Evolutionary conservation across 92 coral and sea anemone species (phyloP), one percentile per base, ranked within the genome.

Genomic region (Desmophyllum pertusum): DNA sequence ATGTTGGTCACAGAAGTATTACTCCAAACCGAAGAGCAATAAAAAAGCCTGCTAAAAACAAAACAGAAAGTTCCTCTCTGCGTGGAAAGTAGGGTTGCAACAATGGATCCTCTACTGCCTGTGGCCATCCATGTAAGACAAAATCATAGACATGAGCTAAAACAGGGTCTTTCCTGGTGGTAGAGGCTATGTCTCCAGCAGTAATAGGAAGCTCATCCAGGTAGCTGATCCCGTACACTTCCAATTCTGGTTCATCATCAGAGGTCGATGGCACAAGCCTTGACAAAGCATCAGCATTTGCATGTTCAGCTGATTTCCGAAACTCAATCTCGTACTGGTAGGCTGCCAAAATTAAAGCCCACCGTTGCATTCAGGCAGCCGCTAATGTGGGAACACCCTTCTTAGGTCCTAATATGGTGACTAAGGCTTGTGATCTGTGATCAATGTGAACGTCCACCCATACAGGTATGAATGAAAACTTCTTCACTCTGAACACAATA

Each of bases 201-300:
- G 76, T 55, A 25, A 88, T 19, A 38, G 85, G 92, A 30, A 84
- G 51, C 33, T 85, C 87, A 62, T 87, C 88, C 7, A 86, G 39
- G 45, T 78, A 81, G 14, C 57, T 40, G 81, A 86, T 48, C 18
- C 31, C 42, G 63, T 52, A 78, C 40, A 61, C 51, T 40, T 76
- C 53, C 10, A 39, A 25, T 64, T 61, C 86, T 37, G 66, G 18
- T 51, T 38, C 85, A 10, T 33, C 45, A 2, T 79, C 18, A 35
- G 25, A 21, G 18, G 59, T 30, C 76, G 51, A 74, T 33, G 36
- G 59, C 65, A 23, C 52, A 17, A 89, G 59, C 30, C 86, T 59
- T 11, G 81, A 78, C 85, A 89, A 13, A 43, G 63, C 78, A 85
- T 89, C 89, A n/a, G 90, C 89, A 85, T 89, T 89, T 4, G 86